Base-by-base conservation (phyloP, 2,888 invertebrate species). In the Troides aeacus region DNA sequence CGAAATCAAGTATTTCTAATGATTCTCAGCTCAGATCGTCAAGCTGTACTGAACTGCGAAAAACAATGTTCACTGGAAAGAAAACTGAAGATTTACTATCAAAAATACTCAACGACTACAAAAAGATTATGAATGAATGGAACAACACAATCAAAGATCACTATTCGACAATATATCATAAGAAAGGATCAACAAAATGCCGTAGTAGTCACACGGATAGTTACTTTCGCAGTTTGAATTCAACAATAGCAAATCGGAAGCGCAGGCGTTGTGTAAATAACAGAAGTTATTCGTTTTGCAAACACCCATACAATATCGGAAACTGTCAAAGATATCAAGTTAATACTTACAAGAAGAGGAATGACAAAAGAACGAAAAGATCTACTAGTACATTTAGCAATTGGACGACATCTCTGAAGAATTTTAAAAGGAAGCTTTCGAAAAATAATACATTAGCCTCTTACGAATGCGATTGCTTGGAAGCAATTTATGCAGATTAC, bases 61-160 rank as follows among this genome's bases (percentile, higher is more conserved):
- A 87, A 69, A 88, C 90, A 4, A 88, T 89, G 86, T 80, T 78
- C 62, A 84, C 81, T 71, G 82, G 77, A 74, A 82, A 83, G 70
- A 77, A 79, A 62, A 70, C 84, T 6, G 83, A 82, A 62, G 84
- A 89, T 68, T 76, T 92, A 15, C 75, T 88, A 59, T 74, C 81
- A 24, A 86, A 76, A 59, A 88, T 93, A 69, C 79, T 91, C 1
- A 88, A 82, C 69, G 93, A 93, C 78, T 93, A 93, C 73, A 90
- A 90, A 79, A 84, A 83, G 71, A 90, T 91, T 75, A 93, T 93
- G 92, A 90, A 87, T 65, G 89, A 92, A 76, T 93, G 93, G 93
- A 93, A 93, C 73, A 84, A 86, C 69, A 90, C 91, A 1, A 79
- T 92, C 56, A 83, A 84, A 68, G 86, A 92, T 72, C 90, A 92